phyloP scores from a whole-genome alignment of 2,113 vertebrate genomes.

The Cranoglanis bouderius region DNA sequence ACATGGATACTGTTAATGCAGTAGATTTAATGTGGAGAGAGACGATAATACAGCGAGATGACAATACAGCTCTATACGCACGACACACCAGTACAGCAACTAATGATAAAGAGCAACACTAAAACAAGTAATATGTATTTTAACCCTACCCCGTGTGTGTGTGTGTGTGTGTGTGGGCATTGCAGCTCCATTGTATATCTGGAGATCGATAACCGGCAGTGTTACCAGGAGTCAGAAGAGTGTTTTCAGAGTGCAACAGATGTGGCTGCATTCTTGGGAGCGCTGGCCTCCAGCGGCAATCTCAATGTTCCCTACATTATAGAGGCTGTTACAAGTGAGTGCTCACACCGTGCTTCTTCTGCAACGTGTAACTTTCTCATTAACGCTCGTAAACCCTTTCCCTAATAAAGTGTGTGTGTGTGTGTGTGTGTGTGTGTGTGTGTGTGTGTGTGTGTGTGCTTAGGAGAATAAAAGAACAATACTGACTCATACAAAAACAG shows the following conservation, averaged over 20 bases:
- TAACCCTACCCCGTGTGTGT: background rate
- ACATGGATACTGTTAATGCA: background rate
- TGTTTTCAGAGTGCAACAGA: constrained; percentile 94
- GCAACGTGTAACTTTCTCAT: no score
- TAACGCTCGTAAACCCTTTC: no score
- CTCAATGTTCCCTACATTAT: constrained; percentile 90
- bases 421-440: no score
- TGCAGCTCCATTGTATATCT: constrained; percentile 89
- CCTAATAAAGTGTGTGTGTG: no score
- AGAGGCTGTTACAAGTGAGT: constrained; percentile 92
- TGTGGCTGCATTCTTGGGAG: constrained; percentile 91
- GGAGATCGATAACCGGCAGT: constrained; percentile 97
- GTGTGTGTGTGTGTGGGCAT: constrained; percentile 7
- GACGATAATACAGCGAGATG: background rate
- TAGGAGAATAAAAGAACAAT: background rate
- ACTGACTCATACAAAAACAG: background rate
- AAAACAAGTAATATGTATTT: background rate
- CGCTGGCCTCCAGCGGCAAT: constrained; percentile 88
- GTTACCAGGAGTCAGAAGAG: constrained; percentile 85
- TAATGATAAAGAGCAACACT: background rate
- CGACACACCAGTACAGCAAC: background rate
- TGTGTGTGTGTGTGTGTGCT: no score
- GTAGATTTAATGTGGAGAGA: background rate
- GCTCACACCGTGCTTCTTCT: no score
- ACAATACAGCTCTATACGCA: background rate